A percentile compares a stretch with the other conserved stretches of the same genome.
phyloP scores from a whole-genome alignment of 2,797 vertebrate genomes.

The Loriculus beryllinus region DNA sequence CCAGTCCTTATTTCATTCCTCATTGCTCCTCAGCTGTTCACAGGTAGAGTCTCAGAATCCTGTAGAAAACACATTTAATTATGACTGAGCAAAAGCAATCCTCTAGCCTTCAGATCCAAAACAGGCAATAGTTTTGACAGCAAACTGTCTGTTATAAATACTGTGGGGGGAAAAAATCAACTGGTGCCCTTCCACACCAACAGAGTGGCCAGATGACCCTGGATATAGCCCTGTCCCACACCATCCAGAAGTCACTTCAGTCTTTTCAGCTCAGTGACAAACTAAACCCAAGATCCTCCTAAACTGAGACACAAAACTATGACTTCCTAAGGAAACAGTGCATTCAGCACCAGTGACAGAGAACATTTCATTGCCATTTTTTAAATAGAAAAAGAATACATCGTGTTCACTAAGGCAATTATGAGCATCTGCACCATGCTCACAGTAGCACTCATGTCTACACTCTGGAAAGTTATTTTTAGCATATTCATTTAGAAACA shows the following conservation, averaged over 20 bases:
- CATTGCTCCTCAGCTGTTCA: not conserved
- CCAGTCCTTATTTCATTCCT: not conserved
- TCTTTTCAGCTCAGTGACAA: not conserved
- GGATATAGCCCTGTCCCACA: not conserved
- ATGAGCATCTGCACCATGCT: not conserved
- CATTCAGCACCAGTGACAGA: not conserved
- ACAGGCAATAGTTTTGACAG: not conserved
- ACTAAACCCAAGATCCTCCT: not conserved
- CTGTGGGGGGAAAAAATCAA: fast-evolving
- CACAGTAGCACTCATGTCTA: not conserved
- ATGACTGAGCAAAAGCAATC: not conserved
- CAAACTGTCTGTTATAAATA: not conserved
- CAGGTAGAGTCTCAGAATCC: not conserved
- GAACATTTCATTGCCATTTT: not conserved
- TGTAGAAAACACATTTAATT: not conserved
- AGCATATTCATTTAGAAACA: not conserved
- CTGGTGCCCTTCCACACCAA: not conserved
- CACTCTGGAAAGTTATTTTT: not conserved
- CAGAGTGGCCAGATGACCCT: not conserved
- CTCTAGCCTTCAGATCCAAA: not conserved
- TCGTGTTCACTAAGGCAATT: not conserved
- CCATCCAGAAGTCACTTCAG: not conserved
- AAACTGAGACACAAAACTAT: not conserved
- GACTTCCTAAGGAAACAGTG: not conserved
- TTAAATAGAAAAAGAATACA: not conserved